Conservation (phyloP, 2,797 vertebrate genomes). For the Pogonophryne albipinna region DNA sequence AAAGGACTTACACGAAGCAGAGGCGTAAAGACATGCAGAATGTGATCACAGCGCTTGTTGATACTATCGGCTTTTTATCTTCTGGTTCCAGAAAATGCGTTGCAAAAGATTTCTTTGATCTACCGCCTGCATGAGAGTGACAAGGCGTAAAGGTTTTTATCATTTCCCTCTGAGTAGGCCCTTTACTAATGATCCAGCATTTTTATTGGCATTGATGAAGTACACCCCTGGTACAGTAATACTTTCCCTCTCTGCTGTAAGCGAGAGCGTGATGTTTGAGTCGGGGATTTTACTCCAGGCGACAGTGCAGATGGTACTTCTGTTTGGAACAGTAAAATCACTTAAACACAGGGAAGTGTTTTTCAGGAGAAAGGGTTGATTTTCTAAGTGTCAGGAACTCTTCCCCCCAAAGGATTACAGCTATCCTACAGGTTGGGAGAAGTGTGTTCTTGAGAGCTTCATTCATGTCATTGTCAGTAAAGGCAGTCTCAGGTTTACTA, state of each 20-base stretch:
- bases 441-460: neutral
- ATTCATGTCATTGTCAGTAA: neutral
- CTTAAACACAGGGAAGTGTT: neutral
- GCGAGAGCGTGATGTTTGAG: slow-evolving; percentile 13
- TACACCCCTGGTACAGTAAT: slow-evolving; percentile 3
- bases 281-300: slow-evolving; percentile 24
- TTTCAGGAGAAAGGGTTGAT: neutral
- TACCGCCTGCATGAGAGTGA: neutral
- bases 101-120: slow-evolving; percentile 15
- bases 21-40: neutral
- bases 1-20: neutral
- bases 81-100: neutral
- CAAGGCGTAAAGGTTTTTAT: slow-evolving; percentile 17
- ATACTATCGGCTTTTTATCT: neutral
- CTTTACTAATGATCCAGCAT: slow-evolving; percentile 12
- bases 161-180: neutral
- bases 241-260: slow-evolving; percentile 19
- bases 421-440: neutral
- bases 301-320: slow-evolving; percentile 3
- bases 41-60: slow-evolving; percentile 16
- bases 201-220: slow-evolving; percentile 39
- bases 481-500: neutral
- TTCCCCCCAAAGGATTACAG: neutral
- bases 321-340: slow-evolving; percentile 13
- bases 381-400: neutral